Evolutionary conservation across 2,797 vertebrate genomes (phyloP).

Genomic region (Halcyon chelicuti): DNA sequence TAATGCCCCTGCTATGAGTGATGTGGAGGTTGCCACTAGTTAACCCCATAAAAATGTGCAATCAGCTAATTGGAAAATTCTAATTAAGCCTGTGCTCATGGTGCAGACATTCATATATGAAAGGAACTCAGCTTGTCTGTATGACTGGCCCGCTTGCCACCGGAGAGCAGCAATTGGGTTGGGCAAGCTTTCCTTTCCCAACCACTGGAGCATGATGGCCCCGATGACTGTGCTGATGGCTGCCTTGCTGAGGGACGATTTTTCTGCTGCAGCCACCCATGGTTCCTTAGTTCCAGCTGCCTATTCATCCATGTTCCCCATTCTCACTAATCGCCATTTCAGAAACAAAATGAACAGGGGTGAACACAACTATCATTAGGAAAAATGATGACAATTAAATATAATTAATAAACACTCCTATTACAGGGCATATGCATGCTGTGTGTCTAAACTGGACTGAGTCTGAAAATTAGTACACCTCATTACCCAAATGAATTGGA

Average conservation of each 20-base stretch:
- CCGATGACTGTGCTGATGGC: neutral
- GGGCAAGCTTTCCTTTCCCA: conserved; percentile 16
- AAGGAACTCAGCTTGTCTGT: neutral
- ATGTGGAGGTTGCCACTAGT: neutral
- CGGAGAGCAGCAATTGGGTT: neutral
- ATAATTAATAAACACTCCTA: conserved; percentile 73
- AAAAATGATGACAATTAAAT: conserved; percentile 66
- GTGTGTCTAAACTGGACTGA: conserved; percentile 54
- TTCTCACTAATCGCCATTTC: conserved; percentile 23
- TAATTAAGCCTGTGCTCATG: conserved; percentile 4
- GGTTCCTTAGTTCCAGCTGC: conserved; percentile 35
- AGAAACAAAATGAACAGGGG: conserved; percentile 43
- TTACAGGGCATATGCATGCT: conserved; percentile 67
- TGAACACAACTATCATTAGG: conserved; percentile 58
- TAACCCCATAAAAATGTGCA: conserved; percentile 17
- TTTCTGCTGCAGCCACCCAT: conserved; percentile 18
- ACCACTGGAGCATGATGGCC: conserved; percentile 14
- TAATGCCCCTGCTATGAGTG: neutral
- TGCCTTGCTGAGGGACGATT: conserved; percentile 5
- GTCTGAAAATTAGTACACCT: conserved; percentile 60
- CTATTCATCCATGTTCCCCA: conserved; percentile 3
- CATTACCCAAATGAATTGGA: conserved; percentile 70
- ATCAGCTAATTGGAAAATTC: conserved; percentile 33
- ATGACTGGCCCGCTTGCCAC: neutral
- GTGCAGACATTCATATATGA: neutral